A percentile compares a stretch with the other conserved stretches of the same genome.
These are phyloP conservation scores for Leptonema lineaticorne DNA, from an alignment of 1,140 invertebrate genomes.

Conservation along the genomic window DNA sequence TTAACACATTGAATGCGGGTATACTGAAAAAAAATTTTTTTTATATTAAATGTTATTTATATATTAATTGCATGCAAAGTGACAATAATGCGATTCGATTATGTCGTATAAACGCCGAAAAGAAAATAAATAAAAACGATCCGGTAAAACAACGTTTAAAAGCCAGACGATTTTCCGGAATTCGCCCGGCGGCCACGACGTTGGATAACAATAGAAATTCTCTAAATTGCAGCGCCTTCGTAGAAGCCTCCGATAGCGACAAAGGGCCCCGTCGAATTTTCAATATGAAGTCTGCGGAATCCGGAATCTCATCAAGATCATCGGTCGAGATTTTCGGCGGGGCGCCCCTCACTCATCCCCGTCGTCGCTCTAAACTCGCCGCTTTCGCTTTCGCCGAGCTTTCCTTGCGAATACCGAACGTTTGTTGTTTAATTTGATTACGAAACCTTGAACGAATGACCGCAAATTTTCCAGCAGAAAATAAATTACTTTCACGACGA, in stretches of 20 bases:
- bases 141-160: too few species aligned
- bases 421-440: neutral
- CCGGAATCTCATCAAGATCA: slow-evolving; percentile 1
- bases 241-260: neutral
- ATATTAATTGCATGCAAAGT: too few species aligned
- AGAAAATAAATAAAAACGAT: too few species aligned
- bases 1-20: too few species aligned
- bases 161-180: neutral
- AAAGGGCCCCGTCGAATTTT: neutral
- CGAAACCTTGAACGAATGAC: neutral
- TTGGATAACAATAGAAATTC: neutral
- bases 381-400: neutral
- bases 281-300: neutral
- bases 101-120: too few species aligned
- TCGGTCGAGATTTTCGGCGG: neutral
- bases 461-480: neutral
- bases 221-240: too few species aligned
- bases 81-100: too few species aligned
- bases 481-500: neutral
- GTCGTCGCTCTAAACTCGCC: too few species aligned
- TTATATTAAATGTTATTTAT: too few species aligned
- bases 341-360: neutral
- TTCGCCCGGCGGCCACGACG: neutral
- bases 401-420: neutral
- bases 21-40: too few species aligned